Percentiles rank a stretch among this genome's conserved stretches.
Evolutionary conservation across 92 coral and sea anemone genomes (phyloP).

Genomic region (Palythoa heliodiscus): DNA sequence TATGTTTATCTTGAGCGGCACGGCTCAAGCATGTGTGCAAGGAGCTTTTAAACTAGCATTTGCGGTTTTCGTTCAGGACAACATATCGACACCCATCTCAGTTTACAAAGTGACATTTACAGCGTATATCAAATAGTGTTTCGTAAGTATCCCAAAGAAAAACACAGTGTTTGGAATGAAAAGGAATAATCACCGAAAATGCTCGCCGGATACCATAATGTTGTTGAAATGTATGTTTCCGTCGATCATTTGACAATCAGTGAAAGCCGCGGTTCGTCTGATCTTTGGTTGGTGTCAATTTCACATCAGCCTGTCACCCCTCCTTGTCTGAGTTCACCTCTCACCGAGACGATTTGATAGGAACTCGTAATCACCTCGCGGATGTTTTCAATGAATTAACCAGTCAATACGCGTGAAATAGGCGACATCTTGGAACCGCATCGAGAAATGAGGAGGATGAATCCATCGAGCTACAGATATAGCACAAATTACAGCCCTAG

Average conservation of each 20-base stretch:
- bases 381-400: constrained; percentile 34
- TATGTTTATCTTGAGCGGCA: constrained; percentile 49
- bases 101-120: neutral
- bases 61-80: neutral
- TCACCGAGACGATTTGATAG: constrained; percentile 48
- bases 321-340: constrained; percentile 44
- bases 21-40: constrained; percentile 34
- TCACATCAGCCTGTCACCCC: constrained; percentile 53
- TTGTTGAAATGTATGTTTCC: constrained; percentile 61
- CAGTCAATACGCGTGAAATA: constrained; percentile 39
- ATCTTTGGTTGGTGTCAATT: constrained; percentile 70
- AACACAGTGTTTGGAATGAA: constrained; percentile 7
- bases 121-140: constrained; percentile 10
- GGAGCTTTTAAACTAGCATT: constrained; percentile 6
- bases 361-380: constrained; percentile 25
- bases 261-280: constrained; percentile 84
- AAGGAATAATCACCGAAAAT: constrained; percentile 3
- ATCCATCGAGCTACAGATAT: constrained; percentile 39
- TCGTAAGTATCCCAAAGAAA: neutral
- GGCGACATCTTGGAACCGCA: constrained; percentile 44
- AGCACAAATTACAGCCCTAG: constrained; percentile 15
- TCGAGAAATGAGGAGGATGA: constrained; percentile 42
- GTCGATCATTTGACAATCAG: constrained; percentile 67
- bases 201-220: constrained; percentile 32
- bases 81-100: neutral